phyloP scores from a whole-genome alignment of 2,113 vertebrate species.

The Rhinichthys klamathensis region DNA sequence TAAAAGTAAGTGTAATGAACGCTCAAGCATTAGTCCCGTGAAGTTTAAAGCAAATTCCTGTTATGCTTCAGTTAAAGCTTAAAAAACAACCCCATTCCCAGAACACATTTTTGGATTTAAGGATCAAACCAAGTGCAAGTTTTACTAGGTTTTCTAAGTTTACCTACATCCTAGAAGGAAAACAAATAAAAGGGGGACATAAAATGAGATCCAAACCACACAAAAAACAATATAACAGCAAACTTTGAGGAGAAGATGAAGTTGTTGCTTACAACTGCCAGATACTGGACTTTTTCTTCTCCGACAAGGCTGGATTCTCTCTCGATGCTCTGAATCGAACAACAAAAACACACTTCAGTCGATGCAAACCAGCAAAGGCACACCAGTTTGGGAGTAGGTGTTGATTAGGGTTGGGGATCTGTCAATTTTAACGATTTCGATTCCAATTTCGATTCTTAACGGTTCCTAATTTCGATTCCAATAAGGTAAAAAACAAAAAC shows the following conservation, averaged over 20 bases:
- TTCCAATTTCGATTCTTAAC: too few relatives aligned
- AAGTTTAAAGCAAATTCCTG: conserved; percentile 26
- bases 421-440: too few relatives aligned
- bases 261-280: conserved; percentile 95
- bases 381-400: too few relatives aligned
- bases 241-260: conserved; percentile 18
- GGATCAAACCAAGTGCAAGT: conserved; percentile 51
- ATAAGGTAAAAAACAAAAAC: too few relatives aligned
- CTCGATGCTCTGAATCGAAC: conserved; percentile 85
- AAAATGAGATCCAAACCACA: conserved; percentile 40
- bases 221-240: neutral
- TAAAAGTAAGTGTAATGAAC: conserved; percentile 25
- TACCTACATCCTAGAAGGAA: conserved; percentile 80
- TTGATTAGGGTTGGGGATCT: too few relatives aligned
- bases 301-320: conserved; percentile 90
- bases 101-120: conserved; percentile 56
- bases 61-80: conserved; percentile 26
- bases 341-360: neutral
- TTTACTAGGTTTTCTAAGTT: conserved; percentile 59
- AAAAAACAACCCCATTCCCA: conserved; percentile 48
- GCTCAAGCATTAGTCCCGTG: neutral
- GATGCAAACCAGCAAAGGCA: neutral
- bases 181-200: conserved; percentile 55
- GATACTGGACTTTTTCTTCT: conserved; percentile 98
- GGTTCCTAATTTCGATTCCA: too few relatives aligned